Evolutionary conservation across 2,888 invertebrate genomes (phyloP).

Genomic region (Acanthosepion lycidas): DNA sequence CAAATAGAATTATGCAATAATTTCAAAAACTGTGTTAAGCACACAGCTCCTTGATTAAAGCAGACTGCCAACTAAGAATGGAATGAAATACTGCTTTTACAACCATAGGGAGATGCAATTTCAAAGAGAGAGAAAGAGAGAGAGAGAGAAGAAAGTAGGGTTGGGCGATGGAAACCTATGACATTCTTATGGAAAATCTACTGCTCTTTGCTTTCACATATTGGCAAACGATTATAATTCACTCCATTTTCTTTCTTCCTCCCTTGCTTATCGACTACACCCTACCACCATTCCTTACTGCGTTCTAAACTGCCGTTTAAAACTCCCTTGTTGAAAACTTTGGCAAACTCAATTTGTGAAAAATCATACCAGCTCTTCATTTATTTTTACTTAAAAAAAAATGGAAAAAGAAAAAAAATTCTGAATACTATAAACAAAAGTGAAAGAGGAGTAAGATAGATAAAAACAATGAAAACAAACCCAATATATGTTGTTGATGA

Average conservation of each 20-base stretch:
- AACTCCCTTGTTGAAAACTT: constrained; percentile 33
- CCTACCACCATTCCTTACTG: neutral
- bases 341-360: constrained; percentile 33
- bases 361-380: constrained; percentile 33
- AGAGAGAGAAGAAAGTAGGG: neutral
- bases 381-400: neutral
- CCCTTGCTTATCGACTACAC: neutral
- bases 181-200: neutral
- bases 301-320: constrained; percentile 3
- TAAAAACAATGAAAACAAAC: neutral
- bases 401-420: neutral
- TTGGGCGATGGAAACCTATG: neutral
- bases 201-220: neutral
- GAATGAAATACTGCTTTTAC: constrained; percentile 18
- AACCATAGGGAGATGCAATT: neutral
- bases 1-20: constrained; percentile 33
- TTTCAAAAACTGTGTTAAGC: constrained; percentile 20
- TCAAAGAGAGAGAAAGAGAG: neutral
- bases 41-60: neutral
- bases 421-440: neutral
- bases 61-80: neutral
- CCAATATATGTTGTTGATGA: neutral
- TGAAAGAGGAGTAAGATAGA: neutral
- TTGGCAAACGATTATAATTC: neutral
- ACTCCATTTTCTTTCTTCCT: neutral